Evolutionary conservation across 2,797 vertebrate species (phyloP).

Genomic region (Hipposideros larvatus): DNA sequence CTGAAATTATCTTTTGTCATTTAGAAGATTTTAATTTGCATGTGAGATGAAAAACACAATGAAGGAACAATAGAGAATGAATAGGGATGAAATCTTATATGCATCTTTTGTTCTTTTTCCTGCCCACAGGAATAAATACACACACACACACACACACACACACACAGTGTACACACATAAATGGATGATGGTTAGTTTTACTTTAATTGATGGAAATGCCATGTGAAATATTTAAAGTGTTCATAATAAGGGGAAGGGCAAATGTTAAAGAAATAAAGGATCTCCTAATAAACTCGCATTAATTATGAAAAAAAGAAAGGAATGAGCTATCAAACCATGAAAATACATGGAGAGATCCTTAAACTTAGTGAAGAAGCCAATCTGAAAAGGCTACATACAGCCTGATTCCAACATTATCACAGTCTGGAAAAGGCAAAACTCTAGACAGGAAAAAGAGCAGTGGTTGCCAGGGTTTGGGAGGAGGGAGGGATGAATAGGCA

Average conservation of each 20-base stretch:
- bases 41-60: constrained; percentile 46
- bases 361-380: neutral
- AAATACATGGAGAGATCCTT: neutral
- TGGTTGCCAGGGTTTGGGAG: neutral
- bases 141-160: neutral
- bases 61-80: neutral
- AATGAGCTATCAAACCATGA: neutral
- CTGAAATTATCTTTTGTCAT: constrained; percentile 32
- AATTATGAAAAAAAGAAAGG: neutral
- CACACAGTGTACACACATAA: neutral
- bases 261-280: constrained; percentile 5
- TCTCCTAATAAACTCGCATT: neutral
- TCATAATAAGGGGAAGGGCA: neutral
- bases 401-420: neutral
- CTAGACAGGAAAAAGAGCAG: neutral
- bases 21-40: constrained; percentile 40
- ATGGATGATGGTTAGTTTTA: neutral
- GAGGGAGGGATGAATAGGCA: neutral
- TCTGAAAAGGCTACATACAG: neutral
- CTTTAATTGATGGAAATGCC: neutral
- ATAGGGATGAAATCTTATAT: constrained; percentile 13
- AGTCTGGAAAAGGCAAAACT: neutral
- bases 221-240: constrained; percentile 20
- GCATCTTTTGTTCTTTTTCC: constrained; percentile 21
- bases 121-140: neutral